phyloP scores from a whole-genome alignment of 2,888 invertebrate species.

The Leucozona laternaria region DNA sequence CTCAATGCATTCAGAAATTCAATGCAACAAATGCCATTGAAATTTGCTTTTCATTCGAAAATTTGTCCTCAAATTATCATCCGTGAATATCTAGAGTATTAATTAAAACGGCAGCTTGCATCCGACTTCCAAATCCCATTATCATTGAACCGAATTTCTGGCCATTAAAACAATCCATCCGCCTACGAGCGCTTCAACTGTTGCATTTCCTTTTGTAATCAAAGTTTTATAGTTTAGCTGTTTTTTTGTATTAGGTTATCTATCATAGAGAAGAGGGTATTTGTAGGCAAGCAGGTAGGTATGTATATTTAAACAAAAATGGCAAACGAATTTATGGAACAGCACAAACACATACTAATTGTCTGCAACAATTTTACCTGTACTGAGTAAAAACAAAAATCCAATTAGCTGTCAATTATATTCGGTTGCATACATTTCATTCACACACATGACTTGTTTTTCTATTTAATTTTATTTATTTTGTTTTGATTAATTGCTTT shows the following conservation, averaged over 20 bases:
- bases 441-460: neutral
- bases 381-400: neutral
- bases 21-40: conserved; percentile 9
- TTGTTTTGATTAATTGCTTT: neutral
- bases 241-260: neutral
- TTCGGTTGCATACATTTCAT: conserved; percentile 2
- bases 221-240: neutral
- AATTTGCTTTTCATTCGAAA: conserved; percentile 7
- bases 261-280: conserved; percentile 1
- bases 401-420: conserved; percentile 19
- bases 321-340: conserved; percentile 5
- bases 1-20: neutral
- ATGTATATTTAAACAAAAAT: neutral
- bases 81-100: conserved; percentile 9
- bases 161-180: neutral
- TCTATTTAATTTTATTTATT: neutral
- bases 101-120: conserved; percentile 54
- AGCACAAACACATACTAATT: conserved; percentile 8
- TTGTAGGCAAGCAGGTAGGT: neutral
- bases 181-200: neutral
- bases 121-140: neutral
- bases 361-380: neutral
- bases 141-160: neutral
- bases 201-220: neutral
- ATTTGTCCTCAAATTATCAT: neutral